A percentile compares a stretch with the other conserved stretches of the same genome.
Evolutionary conservation across 2,113 vertebrate genomes (phyloP).

Genomic region (Numida meleagris): DNA sequence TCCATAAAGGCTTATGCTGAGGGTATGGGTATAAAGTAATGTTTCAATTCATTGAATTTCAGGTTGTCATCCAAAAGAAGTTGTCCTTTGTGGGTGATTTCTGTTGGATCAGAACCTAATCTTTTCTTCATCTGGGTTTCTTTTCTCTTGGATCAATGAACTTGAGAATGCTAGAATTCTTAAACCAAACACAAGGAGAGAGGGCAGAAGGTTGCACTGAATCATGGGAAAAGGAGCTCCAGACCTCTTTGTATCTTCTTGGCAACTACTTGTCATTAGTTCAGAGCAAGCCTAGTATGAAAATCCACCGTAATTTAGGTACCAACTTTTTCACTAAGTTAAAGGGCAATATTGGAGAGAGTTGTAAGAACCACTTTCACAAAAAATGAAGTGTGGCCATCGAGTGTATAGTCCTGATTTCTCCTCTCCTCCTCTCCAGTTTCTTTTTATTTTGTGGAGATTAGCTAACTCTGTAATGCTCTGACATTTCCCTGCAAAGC

Average conservation of each 20-base stretch:
- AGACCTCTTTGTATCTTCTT: not conserved
- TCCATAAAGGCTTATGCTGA: not conserved
- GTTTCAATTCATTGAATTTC: not conserved
- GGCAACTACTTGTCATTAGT: not conserved
- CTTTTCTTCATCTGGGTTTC: not conserved
- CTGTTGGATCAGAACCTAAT: not conserved
- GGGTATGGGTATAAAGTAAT: not conserved
- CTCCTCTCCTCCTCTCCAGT: accelerated
- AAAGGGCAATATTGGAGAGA: not conserved
- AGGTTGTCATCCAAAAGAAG: not conserved
- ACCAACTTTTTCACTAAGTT: not conserved
- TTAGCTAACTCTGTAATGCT: not conserved
- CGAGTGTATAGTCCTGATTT: not conserved
- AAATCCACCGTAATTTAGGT: not conserved
- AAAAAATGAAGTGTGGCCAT: not conserved
- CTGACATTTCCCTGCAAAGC: not conserved
- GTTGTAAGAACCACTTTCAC: not conserved
- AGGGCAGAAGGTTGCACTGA: not conserved
- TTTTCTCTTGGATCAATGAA: not conserved
- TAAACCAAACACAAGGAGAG: not conserved
- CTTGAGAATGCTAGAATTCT: not conserved
- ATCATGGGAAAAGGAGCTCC: not conserved
- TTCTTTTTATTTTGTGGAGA: not conserved
- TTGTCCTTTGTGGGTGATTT: not conserved
- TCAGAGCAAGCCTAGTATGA: not conserved